phyloP scores from a whole-genome alignment of 2,888 invertebrate species.

The Coleophora flavipennella region DNA sequence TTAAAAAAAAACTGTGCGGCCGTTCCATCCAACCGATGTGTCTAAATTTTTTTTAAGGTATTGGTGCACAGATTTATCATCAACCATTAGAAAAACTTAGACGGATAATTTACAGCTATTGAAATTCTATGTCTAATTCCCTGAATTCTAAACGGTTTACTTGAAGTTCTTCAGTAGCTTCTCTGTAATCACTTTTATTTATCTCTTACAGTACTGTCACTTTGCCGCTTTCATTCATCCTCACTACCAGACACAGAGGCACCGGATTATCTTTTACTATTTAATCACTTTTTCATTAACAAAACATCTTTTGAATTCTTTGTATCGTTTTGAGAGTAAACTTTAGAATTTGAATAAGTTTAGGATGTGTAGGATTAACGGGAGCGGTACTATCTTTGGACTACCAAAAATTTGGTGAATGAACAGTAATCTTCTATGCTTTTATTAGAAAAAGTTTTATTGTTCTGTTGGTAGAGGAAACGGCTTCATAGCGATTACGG shows the following conservation, averaged over 20 bases:
- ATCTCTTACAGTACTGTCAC: too few relatives aligned
- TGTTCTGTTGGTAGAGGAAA: too few relatives aligned
- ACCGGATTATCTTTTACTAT: slow-evolving; percentile 42
- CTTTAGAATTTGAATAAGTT: slow-evolving; percentile 40
- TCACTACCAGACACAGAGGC: slow-evolving; percentile 42
- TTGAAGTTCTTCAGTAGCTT: slow-evolving; percentile 10
- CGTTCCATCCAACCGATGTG: too few relatives aligned
- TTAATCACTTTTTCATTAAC: slow-evolving; percentile 47
- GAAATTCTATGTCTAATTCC: too few relatives aligned
- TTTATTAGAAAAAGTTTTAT: slow-evolving; percentile 1
- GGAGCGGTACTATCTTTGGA: slow-evolving; percentile 11
- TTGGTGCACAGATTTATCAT: too few relatives aligned
- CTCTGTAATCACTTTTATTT: slow-evolving; percentile 7
- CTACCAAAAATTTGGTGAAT: slow-evolving; percentile 10
- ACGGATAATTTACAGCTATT: too few relatives aligned
- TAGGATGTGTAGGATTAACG: slow-evolving; percentile 18
- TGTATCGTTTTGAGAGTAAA: slow-evolving; percentile 48
- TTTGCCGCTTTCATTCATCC: slow-evolving; percentile 17
- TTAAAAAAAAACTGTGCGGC: too few relatives aligned
- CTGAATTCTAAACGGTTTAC: slow-evolving; percentile 13
- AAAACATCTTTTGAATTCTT: slow-evolving; percentile 31
- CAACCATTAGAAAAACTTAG: too few relatives aligned
- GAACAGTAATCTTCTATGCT: background rate
- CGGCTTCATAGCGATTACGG: too few relatives aligned
- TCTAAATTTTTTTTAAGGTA: too few relatives aligned